Conservation (phyloP, 2,888 invertebrate genomes). For the Loripinus fragilis region DNA sequence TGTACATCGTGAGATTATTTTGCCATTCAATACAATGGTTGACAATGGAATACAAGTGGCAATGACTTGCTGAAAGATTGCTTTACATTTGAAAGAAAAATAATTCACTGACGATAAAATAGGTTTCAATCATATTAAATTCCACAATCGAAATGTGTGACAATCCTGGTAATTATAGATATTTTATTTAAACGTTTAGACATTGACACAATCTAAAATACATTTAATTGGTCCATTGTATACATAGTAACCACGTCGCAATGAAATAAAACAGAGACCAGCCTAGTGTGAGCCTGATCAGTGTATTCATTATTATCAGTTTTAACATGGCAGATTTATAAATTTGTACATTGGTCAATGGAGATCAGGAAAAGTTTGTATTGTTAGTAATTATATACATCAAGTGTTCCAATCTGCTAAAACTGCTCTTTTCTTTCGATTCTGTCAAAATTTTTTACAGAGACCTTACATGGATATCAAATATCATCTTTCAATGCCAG, state of each 20-base stretch:
- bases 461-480: slow-evolving; percentile 29
- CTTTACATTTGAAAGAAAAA: not conserved
- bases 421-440: no score
- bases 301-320: no score
- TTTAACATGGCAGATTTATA: no score
- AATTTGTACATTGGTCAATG: no score
- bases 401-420: no score
- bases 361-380: no score
- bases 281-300: no score
- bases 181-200: slow-evolving; percentile 11
- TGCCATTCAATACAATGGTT: no score
- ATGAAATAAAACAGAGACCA: no score
- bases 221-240: slow-evolving; percentile 16
- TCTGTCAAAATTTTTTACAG: not conserved
- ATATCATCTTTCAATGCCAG: slow-evolving; percentile 49
- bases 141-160: slow-evolving; percentile 1
- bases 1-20: no score
- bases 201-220: slow-evolving; percentile 13
- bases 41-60: not conserved
- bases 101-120: not conserved
- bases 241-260: no score
- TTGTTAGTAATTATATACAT: no score
- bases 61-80: not conserved
- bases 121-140: not conserved
- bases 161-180: slow-evolving; percentile 1